A percentile compares a stretch with the other conserved stretches of the same genome.
These are phyloP conservation scores for Epirrita christyi DNA, from an alignment of 2,888 invertebrate genomes.

Conservation along the genomic window DNA sequence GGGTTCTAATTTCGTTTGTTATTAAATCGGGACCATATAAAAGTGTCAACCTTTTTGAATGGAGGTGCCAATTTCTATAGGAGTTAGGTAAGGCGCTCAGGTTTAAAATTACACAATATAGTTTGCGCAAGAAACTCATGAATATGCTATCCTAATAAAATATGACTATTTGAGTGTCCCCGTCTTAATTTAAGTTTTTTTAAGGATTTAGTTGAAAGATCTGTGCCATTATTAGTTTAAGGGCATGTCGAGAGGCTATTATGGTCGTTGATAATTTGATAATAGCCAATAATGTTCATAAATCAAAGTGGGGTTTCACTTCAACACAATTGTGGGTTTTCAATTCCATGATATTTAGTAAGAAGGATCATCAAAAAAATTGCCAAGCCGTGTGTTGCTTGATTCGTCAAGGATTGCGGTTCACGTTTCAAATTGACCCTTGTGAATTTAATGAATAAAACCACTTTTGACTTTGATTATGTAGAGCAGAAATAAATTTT, in stretches of 20 bases:
- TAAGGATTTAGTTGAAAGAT: slow-evolving; percentile 12
- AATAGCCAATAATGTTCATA: slow-evolving; percentile 14
- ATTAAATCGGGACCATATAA: slow-evolving; percentile 80
- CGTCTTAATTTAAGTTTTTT: slow-evolving; percentile 37
- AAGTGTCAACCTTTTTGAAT: slow-evolving; percentile 77
- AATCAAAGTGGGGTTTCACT: not conserved
- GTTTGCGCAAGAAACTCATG: slow-evolving; percentile 37
- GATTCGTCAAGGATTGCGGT: too few species aligned
- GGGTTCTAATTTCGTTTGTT: slow-evolving; percentile 84
- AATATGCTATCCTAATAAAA: slow-evolving; percentile 41
- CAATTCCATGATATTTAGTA: too few species aligned
- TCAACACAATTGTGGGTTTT: not conserved
- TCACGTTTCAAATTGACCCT: too few species aligned
- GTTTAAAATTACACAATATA: slow-evolving; percentile 67
- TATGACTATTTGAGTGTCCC: slow-evolving; percentile 41
- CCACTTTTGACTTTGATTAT: too few species aligned
- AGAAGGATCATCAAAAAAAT: too few species aligned
- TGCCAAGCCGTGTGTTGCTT: too few species aligned
- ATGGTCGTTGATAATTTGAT: slow-evolving; percentile 8
- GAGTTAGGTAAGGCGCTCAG: slow-evolving; percentile 58
- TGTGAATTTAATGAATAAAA: too few species aligned
- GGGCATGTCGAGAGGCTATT: slow-evolving; percentile 14
- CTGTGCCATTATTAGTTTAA: slow-evolving; percentile 21
- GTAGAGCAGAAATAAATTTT: too few species aligned
- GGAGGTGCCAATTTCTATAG: slow-evolving; percentile 80